Evolutionary conservation across 2,797 vertebrate species (phyloP).

Genomic region (Pseudochromis fuscus): DNA sequence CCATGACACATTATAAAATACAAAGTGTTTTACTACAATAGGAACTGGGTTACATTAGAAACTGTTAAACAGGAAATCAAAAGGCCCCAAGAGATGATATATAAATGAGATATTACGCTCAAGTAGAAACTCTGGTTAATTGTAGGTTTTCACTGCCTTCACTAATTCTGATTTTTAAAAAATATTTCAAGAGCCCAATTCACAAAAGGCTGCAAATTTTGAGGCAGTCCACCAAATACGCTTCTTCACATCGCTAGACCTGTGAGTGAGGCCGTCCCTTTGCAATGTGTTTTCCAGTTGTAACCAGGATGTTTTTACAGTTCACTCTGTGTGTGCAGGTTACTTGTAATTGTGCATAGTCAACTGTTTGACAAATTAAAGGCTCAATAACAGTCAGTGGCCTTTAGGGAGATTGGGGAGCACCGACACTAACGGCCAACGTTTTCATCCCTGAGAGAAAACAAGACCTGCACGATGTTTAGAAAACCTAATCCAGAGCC

Average conservation of each 20-base stretch:
- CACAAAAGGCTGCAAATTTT: not conserved
- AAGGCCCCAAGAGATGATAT: slow-evolving; percentile 33
- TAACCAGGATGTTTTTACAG: slow-evolving; percentile 11
- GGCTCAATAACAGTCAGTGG: too few relatives aligned
- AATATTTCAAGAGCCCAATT: not conserved
- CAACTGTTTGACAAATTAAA: not conserved
- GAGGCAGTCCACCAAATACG: not conserved
- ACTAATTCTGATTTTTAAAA: not conserved
- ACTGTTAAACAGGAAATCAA: slow-evolving; percentile 32
- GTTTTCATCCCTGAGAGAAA: slow-evolving; percentile 44
- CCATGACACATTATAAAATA: slow-evolving; percentile 26
- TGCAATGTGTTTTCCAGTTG: too few relatives aligned
- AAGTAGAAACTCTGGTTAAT: slow-evolving; percentile 10
- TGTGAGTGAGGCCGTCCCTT: not conserved
- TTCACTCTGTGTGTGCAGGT: not conserved
- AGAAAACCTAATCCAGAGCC: slow-evolving; percentile 1
- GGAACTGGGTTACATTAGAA: slow-evolving; percentile 39
- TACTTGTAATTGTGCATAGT: not conserved
- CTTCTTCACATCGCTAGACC: not conserved
- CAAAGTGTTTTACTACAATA: slow-evolving; percentile 38
- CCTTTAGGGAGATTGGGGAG: not conserved
- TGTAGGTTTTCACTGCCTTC: not conserved
- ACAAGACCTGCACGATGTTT: not conserved
- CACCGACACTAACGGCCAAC: not conserved
- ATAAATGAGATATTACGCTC: slow-evolving; percentile 1